Conservation (phyloP, 2,113 vertebrate species). For the Percopsis transmontana region DNA sequence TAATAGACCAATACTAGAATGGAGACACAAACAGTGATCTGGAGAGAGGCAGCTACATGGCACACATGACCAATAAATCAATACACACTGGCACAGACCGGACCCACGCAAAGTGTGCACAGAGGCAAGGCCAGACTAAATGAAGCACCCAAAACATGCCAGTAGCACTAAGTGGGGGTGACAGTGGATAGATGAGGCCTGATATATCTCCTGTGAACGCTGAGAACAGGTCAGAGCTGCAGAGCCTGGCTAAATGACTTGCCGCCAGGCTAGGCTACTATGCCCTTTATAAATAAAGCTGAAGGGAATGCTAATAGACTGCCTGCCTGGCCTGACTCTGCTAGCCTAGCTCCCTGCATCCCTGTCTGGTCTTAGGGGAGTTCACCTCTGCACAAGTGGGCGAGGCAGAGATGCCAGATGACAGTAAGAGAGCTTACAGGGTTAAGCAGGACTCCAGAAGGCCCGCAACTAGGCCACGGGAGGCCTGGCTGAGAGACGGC, state of each 20-base stretch:
- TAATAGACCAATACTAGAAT: conserved; percentile 32
- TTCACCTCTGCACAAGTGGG: conserved; percentile 44
- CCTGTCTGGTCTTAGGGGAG: conserved; percentile 46
- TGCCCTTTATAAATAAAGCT: conserved; percentile 65
- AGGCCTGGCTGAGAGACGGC: conserved; percentile 32
- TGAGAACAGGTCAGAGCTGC: conserved; percentile 19
- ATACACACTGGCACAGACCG: conserved; percentile 12
- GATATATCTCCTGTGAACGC: conserved; percentile 41
- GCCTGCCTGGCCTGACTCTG: conserved; percentile 32
- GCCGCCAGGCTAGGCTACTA: conserved; percentile 18
- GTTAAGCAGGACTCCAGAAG: conserved; percentile 20
- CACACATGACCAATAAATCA: conserved; percentile 8
- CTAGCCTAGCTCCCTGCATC: conserved; percentile 13
- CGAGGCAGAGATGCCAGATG: neutral
- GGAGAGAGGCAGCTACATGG: conserved; percentile 24
- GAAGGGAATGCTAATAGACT: conserved; percentile 57
- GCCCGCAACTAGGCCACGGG: conserved; percentile 14
- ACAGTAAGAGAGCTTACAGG: conserved; percentile 14
- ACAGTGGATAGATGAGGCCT: conserved; percentile 19
- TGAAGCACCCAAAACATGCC: neutral
- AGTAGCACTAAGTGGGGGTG: neutral
- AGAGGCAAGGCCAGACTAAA: neutral
- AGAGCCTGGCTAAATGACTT: conserved; percentile 31
- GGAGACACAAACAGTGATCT: conserved; percentile 7
- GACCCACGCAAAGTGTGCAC: conserved; percentile 16